Conservation (phyloP, 2,113 vertebrate genomes). For the Parotia lawesii region DNA sequence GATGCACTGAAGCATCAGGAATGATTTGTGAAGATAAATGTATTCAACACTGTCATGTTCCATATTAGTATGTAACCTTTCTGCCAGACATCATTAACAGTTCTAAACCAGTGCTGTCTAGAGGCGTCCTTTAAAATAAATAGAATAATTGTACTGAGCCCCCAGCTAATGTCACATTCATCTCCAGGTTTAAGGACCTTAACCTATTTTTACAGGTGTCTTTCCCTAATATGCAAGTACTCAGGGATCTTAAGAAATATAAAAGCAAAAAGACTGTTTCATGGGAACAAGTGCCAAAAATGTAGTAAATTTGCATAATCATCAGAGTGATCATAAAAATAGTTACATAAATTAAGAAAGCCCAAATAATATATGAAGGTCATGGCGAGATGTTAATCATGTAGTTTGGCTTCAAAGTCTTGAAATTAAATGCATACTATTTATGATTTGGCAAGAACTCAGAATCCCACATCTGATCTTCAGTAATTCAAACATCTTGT, state of each 20-base stretch:
- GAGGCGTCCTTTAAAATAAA: not conserved
- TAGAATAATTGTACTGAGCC: not conserved
- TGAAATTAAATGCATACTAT: not conserved
- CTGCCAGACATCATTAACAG: not conserved
- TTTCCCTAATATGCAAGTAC: not conserved
- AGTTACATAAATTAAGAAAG: not conserved
- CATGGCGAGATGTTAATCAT: not conserved
- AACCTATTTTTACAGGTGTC: not conserved
- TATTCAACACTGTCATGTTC: not conserved
- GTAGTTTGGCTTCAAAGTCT: not conserved
- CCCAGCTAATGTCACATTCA: not conserved
- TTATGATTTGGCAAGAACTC: not conserved
- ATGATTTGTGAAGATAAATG: not conserved
- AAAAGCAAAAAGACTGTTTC: not conserved
- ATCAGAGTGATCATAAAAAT: not conserved
- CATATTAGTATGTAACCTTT: not conserved
- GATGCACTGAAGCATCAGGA: not conserved
- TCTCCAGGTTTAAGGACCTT: not conserved
- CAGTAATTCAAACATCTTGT: accelerated
- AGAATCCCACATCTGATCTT: not conserved
- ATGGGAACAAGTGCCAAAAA: not conserved
- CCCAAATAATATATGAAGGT: not conserved
- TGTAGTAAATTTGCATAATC: not conserved
- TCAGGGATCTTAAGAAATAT: not conserved
- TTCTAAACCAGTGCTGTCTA: not conserved